phyloP scores from a whole-genome alignment of 64 coral and sea anemone species.

The Hydrozoanthus tunicans region DNA sequence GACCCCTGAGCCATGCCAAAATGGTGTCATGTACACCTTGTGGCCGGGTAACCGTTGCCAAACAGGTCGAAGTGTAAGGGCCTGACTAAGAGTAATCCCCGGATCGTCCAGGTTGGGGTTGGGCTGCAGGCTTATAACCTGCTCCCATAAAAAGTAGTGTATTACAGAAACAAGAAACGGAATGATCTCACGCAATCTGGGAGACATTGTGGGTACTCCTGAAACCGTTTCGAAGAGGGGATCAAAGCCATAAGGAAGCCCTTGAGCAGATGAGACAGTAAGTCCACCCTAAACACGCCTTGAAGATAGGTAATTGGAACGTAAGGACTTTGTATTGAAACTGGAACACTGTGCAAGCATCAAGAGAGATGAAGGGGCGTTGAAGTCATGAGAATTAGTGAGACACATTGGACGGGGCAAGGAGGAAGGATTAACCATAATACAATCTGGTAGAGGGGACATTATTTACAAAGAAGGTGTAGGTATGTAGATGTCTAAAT shows the following conservation, averaged over 20 bases:
- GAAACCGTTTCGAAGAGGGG: background rate
- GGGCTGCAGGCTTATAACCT: too few relatives aligned
- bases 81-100: too few relatives aligned
- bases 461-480: background rate
- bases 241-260: too few relatives aligned
- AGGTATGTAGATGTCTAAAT: background rate
- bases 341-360: background rate
- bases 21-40: too few relatives aligned
- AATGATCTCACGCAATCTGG: background rate
- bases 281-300: background rate
- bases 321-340: background rate
- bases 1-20: too few relatives aligned
- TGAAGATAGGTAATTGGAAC: background rate
- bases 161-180: too few relatives aligned
- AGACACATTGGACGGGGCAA: background rate
- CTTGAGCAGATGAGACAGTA: background rate
- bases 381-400: background rate
- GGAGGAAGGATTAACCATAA: background rate
- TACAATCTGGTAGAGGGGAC: background rate
- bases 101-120: too few relatives aligned
- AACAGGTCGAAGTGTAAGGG: too few relatives aligned
- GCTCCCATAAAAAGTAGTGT: too few relatives aligned
- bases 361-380: background rate
- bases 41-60: too few relatives aligned
- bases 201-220: background rate